Base-by-base conservation (phyloP, 1,140 invertebrate genomes). In the Hormaphis cornu region DNA sequence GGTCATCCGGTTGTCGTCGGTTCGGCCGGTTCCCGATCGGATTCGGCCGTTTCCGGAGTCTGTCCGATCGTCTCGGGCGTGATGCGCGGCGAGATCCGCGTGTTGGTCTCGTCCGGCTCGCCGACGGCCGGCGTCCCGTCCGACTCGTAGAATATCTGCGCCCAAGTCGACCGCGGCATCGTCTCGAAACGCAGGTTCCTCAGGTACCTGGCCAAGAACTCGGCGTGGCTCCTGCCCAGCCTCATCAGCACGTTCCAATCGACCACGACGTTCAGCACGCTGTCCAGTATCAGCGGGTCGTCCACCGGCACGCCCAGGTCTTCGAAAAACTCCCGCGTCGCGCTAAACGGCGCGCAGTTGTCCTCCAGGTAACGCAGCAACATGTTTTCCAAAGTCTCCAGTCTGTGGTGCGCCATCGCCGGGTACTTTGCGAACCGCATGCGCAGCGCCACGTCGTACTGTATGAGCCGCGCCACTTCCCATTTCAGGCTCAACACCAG, bases 371-470 rank as follows among this genome's bases (percentile, higher is more conserved):
- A 50, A 0, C 0, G 1, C 1, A 2, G 0, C 10, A 16, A 6
- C 3, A 8, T n/a, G n/a, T n/a, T 4, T 5, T n/a, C 0, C 24
- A 0, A 1, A 22, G n/a, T 1, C 0, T 3, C 2, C 0, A 0
- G 4, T 1, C 9, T 7, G 50, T 0, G 1, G 0, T 16, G 0
- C 8, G 26, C 3, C 26, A 0, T 0, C 0, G 3, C 0, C 26
- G 50, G 26, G 8, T 18, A 53, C n/a, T 1, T 4, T 5, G 1
- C 1, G 2, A 4, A 7, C 1, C 7, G 1, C 16, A 33, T 2
- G n/a, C 0, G n/a, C 7, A 12, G 8, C 1, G 22, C 0, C 0
- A 1, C 2, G 0, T 33, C 0, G n/a, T 30, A 12, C 52, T 53
- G 52, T 9, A 12, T 12, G 0, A 20, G 0, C 26, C n/a, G 1